These are phyloP conservation scores for Neofelis nebulosa DNA, from an alignment of 2,113 vertebrate genomes.

Conservation along the genomic window DNA sequence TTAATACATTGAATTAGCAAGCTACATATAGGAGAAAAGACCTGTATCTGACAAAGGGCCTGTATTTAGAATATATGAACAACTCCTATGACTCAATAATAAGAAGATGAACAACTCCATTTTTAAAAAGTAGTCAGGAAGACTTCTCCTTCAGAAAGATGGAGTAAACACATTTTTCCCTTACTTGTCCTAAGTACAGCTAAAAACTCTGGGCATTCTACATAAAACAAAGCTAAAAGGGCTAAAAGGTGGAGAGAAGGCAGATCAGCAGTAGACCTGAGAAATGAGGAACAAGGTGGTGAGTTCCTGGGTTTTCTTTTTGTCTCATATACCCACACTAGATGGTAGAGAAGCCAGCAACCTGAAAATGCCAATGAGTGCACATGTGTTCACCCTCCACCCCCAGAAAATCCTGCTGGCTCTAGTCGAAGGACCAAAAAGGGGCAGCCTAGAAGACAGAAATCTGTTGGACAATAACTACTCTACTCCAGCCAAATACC, in stretches of 20 bases:
- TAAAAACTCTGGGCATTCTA: background rate
- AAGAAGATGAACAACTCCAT: background rate
- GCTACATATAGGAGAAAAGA: background rate
- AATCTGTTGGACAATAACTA: background rate
- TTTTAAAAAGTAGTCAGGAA: background rate
- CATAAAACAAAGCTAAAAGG: background rate
- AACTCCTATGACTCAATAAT: background rate
- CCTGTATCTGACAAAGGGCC: background rate
- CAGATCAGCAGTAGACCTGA: background rate
- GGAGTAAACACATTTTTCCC: background rate
- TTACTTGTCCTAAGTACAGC: background rate
- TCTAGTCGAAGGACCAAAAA: background rate
- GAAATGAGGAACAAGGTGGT: background rate
- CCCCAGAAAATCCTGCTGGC: background rate
- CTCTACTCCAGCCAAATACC: background rate
- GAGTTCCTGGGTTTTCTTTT: background rate
- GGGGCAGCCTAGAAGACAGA: background rate
- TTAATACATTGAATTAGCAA: background rate
- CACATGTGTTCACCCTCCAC: rapidly evolving
- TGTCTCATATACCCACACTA: background rate
- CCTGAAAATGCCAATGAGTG: background rate
- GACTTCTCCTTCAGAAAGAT: background rate
- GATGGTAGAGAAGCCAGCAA: background rate
- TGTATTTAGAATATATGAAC: background rate
- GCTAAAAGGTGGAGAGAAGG: background rate